phyloP scores from a whole-genome alignment of 2,888 invertebrate genomes.

The Cephus spinipes region DNA sequence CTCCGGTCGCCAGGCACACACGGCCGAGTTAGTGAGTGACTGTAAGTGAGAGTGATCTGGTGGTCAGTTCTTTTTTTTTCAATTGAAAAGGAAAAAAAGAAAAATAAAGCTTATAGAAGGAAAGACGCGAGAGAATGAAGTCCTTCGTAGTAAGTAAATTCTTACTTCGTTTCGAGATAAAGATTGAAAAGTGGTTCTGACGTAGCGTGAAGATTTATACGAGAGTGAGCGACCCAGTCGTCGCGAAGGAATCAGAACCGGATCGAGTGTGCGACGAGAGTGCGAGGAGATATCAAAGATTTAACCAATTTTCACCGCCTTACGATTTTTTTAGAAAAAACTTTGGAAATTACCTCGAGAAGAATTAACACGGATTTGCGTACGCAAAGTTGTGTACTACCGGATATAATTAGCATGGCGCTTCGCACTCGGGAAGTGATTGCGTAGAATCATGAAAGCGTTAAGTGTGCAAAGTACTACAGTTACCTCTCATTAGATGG shows the following conservation, averaged over 20 bases:
- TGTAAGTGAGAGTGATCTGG: slow-evolving; percentile 1
- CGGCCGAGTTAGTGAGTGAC: slow-evolving; percentile 33
- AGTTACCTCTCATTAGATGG: not conserved
- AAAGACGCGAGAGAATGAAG: not conserved
- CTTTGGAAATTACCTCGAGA: not conserved
- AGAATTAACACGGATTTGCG: not conserved
- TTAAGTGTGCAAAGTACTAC: slow-evolving; percentile 8
- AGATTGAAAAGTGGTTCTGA: not conserved
- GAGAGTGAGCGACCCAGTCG: not conserved
- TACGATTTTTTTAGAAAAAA: not conserved
- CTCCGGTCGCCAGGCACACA: slow-evolving; percentile 36
- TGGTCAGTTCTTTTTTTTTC: not conserved
- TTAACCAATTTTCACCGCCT: not conserved
- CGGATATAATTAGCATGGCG: slow-evolving; percentile 44
- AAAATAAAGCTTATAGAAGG: not conserved
- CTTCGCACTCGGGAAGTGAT: slow-evolving; percentile 13
- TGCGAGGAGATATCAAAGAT: not conserved
- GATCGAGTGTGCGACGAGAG: not conserved
- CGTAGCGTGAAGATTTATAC: not conserved
- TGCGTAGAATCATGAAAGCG: slow-evolving; percentile 11
- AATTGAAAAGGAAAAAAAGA: not conserved
- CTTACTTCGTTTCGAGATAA: not conserved
- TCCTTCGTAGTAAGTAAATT: not conserved
- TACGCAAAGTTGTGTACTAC: slow-evolving; percentile 30
- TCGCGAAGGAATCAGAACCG: not conserved